These are phyloP conservation scores for Gobio occitaniae DNA, from an alignment of 2,797 vertebrate species.

Conservation along the genomic window DNA sequence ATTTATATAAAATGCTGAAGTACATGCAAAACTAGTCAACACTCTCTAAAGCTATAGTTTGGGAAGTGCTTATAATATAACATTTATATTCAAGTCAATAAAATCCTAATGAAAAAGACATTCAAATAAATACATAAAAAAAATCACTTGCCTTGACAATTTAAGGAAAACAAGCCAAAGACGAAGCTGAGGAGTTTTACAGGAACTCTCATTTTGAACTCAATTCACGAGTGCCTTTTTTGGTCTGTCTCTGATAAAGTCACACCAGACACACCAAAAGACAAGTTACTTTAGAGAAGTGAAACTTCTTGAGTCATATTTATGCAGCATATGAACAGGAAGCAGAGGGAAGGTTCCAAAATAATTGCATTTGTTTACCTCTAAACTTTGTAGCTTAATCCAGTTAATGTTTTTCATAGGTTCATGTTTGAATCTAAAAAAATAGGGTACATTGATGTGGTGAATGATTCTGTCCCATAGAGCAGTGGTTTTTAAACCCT, in stretches of 20 bases:
- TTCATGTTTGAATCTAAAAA: too few species aligned
- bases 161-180: background rate
- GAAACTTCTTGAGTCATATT: too few species aligned
- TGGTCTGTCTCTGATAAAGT: too few species aligned
- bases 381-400: background rate
- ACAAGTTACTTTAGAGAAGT: background rate
- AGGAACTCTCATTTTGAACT: too few species aligned
- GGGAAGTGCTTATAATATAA: too few species aligned
- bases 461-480: background rate
- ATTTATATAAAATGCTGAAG: background rate
- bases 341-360: background rate
- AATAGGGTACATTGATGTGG: background rate
- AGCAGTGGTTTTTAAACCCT: too few species aligned
- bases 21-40: background rate
- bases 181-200: too few species aligned
- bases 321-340: background rate
- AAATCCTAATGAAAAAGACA: background rate
- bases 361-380: background rate
- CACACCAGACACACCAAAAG: background rate
- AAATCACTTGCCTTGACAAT: conserved; percentile 64
- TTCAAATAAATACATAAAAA: background rate
- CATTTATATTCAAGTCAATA: too few species aligned
- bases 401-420: background rate
- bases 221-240: too few species aligned
- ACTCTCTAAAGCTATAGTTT: background rate